phyloP scores from a whole-genome alignment of 2,888 invertebrate species.

The Ganaspis brasiliensis region DNA sequence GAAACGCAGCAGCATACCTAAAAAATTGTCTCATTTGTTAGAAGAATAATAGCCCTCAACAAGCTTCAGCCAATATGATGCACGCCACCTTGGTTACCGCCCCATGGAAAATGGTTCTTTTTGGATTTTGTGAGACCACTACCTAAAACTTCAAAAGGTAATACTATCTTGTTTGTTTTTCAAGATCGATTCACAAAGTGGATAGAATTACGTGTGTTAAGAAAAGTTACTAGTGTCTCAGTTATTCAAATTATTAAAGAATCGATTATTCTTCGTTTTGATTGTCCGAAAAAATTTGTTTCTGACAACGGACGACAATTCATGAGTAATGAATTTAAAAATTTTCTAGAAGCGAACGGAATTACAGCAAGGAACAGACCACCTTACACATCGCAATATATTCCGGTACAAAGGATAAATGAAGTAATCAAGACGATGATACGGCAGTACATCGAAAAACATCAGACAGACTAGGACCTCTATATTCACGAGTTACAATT shows the following conservation, averaged over 20 bases:
- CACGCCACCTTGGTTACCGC: not conserved
- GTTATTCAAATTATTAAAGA: too few relatives aligned
- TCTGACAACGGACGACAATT: too few relatives aligned
- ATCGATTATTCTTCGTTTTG: not conserved
- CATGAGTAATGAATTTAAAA: too few relatives aligned
- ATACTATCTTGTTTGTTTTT: not conserved
- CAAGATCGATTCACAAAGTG: not conserved
- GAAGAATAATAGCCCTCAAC: not conserved
- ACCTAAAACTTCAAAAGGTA: conserved; percentile 5
- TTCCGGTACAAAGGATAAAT: not conserved
- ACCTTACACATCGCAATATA: not conserved
- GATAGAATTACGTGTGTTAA: not conserved
- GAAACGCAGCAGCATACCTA: not conserved
- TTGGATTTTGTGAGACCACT: conserved; percentile 7
- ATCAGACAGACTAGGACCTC: too few relatives aligned
- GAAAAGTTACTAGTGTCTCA: too few relatives aligned
- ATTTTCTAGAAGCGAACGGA: not conserved
- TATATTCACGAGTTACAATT: too few relatives aligned
- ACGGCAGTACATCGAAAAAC: too few relatives aligned
- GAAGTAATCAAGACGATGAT: too few relatives aligned
- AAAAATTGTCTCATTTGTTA: too few relatives aligned
- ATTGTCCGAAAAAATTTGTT: not conserved
- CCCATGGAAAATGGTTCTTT: not conserved
- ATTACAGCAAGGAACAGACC: not conserved
- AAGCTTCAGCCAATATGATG: too few relatives aligned